Evolutionary conservation across 92 coral and sea anemone species (phyloP).

Genomic region (Nematostella vectensis): DNA sequence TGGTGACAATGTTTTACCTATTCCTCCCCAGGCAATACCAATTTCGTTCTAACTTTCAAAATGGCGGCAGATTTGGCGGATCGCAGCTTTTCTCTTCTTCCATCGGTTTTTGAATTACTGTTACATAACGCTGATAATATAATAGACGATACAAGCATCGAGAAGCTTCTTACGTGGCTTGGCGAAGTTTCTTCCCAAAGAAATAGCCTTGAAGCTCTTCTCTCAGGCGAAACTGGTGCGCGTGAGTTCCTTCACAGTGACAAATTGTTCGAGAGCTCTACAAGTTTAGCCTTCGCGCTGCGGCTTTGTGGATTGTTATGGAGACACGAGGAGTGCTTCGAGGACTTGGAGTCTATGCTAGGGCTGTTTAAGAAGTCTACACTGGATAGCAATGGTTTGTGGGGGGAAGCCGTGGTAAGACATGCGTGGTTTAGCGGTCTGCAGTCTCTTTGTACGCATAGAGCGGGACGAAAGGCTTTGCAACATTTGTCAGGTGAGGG

Average conservation of each 20-base stretch:
- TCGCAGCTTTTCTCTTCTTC: slow-evolving; percentile 36
- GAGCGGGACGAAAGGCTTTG: slow-evolving; percentile 55
- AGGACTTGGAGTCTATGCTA: slow-evolving; percentile 18
- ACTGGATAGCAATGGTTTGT: slow-evolving; percentile 19
- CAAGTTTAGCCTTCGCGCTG: slow-evolving; percentile 50
- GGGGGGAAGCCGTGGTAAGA: slow-evolving; percentile 73
- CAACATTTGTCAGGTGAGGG: too few species aligned
- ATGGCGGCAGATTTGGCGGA: slow-evolving; percentile 18
- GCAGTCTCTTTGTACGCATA: slow-evolving; percentile 29
- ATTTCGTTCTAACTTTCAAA: too few species aligned
- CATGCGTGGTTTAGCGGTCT: slow-evolving; percentile 61
- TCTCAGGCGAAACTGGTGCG: slow-evolving; percentile 39
- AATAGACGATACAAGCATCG: slow-evolving; percentile 92
- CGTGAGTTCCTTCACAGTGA: slow-evolving; percentile 41
- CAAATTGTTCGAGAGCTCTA: slow-evolving; percentile 24
- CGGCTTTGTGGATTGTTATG: slow-evolving; percentile 63
- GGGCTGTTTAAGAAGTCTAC: slow-evolving; percentile 18
- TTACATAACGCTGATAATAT: slow-evolving; percentile 55
- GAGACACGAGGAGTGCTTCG: slow-evolving; percentile 18
- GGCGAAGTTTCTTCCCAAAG: slow-evolving; percentile 30
- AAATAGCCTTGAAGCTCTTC: slow-evolving; percentile 16
- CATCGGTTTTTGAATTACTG: slow-evolving; percentile 53
- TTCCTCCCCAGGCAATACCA: not conserved
- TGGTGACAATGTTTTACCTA: too few species aligned
- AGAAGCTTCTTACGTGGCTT: slow-evolving; percentile 67